These are phyloP conservation scores for Sitophilus oryzae DNA, from an alignment of 1,140 invertebrate genomes.

Conservation along the genomic window DNA sequence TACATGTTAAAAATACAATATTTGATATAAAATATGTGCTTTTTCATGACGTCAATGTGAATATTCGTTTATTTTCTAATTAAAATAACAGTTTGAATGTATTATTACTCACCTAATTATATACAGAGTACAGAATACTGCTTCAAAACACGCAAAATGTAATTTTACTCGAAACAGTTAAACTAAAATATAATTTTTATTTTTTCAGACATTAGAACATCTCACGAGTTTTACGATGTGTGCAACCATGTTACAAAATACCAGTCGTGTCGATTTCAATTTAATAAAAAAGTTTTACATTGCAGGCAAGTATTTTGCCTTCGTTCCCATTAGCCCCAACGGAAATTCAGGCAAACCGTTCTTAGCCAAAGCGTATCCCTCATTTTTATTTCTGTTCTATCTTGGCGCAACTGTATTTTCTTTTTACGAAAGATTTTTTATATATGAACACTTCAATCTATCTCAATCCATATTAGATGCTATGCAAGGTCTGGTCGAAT, in stretches of 20 bases:
- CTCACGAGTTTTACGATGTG: neutral
- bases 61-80: too few species aligned
- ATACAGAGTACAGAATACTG: too few species aligned
- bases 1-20: too few species aligned
- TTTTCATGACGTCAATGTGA: too few species aligned
- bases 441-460: conserved; percentile 12
- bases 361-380: conserved; percentile 3
- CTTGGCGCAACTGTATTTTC: conserved; percentile 10
- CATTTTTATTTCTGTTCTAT: conserved; percentile 4
- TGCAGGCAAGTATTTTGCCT: neutral
- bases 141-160: too few species aligned
- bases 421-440: neutral
- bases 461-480: conserved; percentile 13
- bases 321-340: neutral
- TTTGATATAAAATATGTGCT: too few species aligned
- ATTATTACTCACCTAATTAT: too few species aligned
- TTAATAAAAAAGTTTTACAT: neutral
- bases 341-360: neutral
- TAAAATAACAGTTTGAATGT: too few species aligned
- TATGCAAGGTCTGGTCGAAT: conserved; percentile 9
- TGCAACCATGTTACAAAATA: neutral
- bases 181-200: too few species aligned
- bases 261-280: neutral
- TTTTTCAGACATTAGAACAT: neutral
- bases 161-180: too few species aligned